Evolutionary conservation across 1,140 invertebrate species (phyloP).

Genomic region (Mizuhopecten yessoensis): DNA sequence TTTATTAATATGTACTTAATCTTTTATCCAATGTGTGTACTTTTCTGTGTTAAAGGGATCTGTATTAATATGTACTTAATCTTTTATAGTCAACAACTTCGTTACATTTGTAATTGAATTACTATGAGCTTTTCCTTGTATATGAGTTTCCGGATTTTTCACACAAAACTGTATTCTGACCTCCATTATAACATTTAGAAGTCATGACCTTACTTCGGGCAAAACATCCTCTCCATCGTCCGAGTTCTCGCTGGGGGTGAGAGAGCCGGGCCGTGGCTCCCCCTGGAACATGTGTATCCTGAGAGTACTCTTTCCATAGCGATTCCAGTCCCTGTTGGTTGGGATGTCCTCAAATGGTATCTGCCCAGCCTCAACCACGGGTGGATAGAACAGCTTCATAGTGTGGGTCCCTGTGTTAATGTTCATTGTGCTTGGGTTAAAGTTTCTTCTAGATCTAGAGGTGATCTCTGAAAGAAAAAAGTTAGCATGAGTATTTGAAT

Average conservation of each 20-base stretch:
- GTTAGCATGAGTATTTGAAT: not conserved
- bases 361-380: slow-evolving; percentile 74
- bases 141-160: not conserved
- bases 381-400: slow-evolving; percentile 78
- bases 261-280: slow-evolving; percentile 76
- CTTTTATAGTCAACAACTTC: too few relatives aligned
- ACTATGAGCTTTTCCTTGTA: too few relatives aligned
- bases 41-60: too few relatives aligned
- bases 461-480: slow-evolving; percentile 67
- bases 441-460: slow-evolving; percentile 70
- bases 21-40: too few relatives aligned
- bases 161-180: not conserved
- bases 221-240: slow-evolving; percentile 79
- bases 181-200: not conserved
- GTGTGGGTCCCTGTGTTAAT: slow-evolving; percentile 80
- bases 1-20: too few relatives aligned
- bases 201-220: slow-evolving; percentile 71
- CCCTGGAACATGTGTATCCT: slow-evolving; percentile 80
- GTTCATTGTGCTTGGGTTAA: slow-evolving; percentile 72
- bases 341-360: slow-evolving; percentile 73
- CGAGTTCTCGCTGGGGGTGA: slow-evolving; percentile 80
- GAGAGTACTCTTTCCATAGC: slow-evolving; percentile 78
- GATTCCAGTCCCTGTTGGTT: slow-evolving; percentile 68
- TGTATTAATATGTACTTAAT: too few relatives aligned
- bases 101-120: too few relatives aligned